Percentiles rank a stretch among this genome's conserved stretches.
phyloP scores from a whole-genome alignment of 92 coral and sea anemone genomes.

The Isaurus tuberculatus region DNA sequence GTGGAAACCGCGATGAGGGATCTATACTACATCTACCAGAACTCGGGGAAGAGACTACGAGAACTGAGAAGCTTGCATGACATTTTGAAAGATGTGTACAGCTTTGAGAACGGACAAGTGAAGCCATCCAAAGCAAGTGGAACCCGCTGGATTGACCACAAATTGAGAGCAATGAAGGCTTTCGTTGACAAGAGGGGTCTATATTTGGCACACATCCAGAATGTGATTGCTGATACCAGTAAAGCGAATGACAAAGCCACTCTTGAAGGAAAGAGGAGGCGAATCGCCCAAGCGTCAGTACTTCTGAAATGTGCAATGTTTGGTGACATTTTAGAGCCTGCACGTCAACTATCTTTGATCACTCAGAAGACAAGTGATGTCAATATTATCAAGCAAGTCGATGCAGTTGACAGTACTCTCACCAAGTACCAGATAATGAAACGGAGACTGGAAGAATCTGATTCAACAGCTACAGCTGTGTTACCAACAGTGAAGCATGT shows the following conservation, averaged over 20 bases:
- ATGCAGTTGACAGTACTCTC: constrained; percentile 70
- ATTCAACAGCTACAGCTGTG: constrained; percentile 63
- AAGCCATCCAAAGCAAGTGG: constrained; percentile 71
- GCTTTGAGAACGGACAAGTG: constrained; percentile 67
- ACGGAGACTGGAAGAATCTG: constrained; percentile 61
- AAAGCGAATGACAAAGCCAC: constrained; percentile 67
- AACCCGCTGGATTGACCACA: constrained; percentile 72
- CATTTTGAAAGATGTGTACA: constrained; percentile 63
- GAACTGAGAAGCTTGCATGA: constrained; percentile 64
- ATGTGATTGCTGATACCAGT: constrained; percentile 69
- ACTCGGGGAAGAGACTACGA: constrained; percentile 71
- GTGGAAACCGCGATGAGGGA: constrained; percentile 60
- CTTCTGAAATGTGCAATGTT: constrained; percentile 67
- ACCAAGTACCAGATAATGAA: constrained; percentile 66
- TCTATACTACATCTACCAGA: constrained; percentile 63
- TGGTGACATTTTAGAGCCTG: constrained; percentile 67
- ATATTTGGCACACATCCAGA: constrained; percentile 68
- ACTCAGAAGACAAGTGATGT: constrained; percentile 66
- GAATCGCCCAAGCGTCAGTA: constrained; percentile 62
- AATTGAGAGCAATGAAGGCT: constrained; percentile 64
- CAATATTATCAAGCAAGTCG: constrained; percentile 71
- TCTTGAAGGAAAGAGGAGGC: constrained; percentile 69
- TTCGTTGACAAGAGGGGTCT: constrained; percentile 71
- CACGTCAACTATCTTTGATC: constrained; percentile 70
- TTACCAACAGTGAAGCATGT: constrained; percentile 71